Conservation (phyloP, 2,888 invertebrate genomes). For the Heteropelma amictum region DNA sequence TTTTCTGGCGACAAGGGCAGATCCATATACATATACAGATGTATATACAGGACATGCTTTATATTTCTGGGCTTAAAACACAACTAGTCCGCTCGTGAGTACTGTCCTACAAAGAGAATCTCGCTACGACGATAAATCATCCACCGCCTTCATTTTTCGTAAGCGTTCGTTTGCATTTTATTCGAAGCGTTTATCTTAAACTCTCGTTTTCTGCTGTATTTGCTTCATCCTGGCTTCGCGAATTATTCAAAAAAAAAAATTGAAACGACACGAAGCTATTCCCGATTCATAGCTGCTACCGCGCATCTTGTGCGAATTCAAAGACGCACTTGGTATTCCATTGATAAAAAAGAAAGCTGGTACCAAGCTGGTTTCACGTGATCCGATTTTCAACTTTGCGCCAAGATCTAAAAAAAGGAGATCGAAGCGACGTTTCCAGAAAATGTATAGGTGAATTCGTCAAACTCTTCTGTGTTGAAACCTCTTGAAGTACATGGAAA, state of each 20-base stretch:
- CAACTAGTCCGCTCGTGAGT: neutral
- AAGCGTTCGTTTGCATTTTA: constrained; percentile 4
- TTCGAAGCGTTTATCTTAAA: neutral
- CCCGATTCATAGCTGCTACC: constrained; percentile 20
- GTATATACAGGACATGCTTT: too few relatives aligned
- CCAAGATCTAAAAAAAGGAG: neutral
- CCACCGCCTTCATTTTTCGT: constrained; percentile 31
- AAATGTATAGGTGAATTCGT: neutral
- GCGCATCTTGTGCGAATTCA: neutral
- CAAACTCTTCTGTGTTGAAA: too few relatives aligned
- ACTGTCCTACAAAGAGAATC: constrained; percentile 20
- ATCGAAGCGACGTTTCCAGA: constrained; percentile 1
- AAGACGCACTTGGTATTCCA: neutral
- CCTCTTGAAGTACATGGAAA: neutral
- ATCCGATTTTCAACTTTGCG: constrained; percentile 39
- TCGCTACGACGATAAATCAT: constrained; percentile 28
- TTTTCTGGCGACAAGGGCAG: too few relatives aligned
- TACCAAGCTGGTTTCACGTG: constrained; percentile 54
- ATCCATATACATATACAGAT: too few relatives aligned
- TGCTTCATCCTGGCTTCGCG: neutral
- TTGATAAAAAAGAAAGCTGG: constrained; percentile 36
- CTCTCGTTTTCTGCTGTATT: neutral
- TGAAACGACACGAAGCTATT: constrained; percentile 29
- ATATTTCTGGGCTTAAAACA: too few relatives aligned
- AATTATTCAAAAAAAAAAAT: constrained; percentile 52